Base-by-base conservation (phyloP, 2,797 vertebrate genomes). In the Coendou prehensilis region DNA sequence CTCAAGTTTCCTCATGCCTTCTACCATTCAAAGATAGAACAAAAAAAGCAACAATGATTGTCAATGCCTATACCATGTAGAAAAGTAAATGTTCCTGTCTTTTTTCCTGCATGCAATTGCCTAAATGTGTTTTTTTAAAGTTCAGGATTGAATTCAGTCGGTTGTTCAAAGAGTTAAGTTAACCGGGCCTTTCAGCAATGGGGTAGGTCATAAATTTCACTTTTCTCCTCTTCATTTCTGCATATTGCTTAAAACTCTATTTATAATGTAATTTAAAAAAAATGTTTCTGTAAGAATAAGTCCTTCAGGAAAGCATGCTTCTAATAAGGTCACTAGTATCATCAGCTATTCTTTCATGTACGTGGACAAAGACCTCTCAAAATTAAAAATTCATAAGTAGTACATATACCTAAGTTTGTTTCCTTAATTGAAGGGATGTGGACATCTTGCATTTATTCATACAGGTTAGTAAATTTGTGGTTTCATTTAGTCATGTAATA, bases 361-460 rank as follows among this genome's bases (percentile, higher is more conserved):
- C 11, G 30, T 54, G n/a, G 23, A 81, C 30, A 92, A 64, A 79
- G 78, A 69, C 9, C 30, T 83, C 37, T 83, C 67, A 91, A 95
- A 86, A 82, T 61, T 79, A 75, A 78, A 95, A 81, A 45, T 15
- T 81, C 67, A 83, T 67, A 93, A 91, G 83, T 82, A 92, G 79
- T 69, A 8, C 9, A 56, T 80, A 78, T 67, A 76, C 30, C 17
- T 92, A 18, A 93, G 52, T 45, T 45, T 59, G 7, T 23, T n/a
- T 71, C 69, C 83, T 67, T 69, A 71, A 54, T 4, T 83, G 30
- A 54, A 0, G 2, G 4, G 1, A 81, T 37, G 54, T 5, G 20
- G 89, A 22, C 0, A 5, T 52, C 22, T 95, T 18, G 22, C 75
- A 83, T 54, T 56, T 78, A 75, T 61, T 76, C 61, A 37, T 63